Percentiles rank a stretch among this genome's conserved stretches.
Conservation (phyloP, 2,113 vertebrate genomes). For the Oncorhynchus mykiss region DNA sequence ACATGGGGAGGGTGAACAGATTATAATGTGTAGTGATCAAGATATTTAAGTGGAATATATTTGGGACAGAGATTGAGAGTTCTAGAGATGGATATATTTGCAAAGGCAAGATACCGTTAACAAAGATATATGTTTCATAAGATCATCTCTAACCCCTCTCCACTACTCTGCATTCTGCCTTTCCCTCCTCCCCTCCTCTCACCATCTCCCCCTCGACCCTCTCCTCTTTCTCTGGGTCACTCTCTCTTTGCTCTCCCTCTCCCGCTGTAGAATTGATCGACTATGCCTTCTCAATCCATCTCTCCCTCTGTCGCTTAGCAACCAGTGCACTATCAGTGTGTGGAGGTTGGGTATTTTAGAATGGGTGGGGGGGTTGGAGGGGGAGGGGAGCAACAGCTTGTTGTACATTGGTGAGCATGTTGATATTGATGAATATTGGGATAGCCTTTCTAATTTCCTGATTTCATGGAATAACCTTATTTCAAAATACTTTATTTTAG, state of each 20-base stretch:
- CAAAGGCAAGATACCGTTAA: conserved; percentile 58
- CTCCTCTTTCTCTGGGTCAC: conserved; percentile 25
- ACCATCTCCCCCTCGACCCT: conserved; percentile 50
- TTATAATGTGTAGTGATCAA: conserved; percentile 61
- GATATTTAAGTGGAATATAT: conserved; percentile 56
- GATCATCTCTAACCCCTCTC: conserved; percentile 53
- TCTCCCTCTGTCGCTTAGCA: conserved; percentile 81
- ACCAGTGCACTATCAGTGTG: conserved; percentile 78
- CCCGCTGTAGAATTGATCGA: conserved; percentile 79
- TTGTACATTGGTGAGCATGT: conserved; percentile 38
- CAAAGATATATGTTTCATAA: conserved; percentile 71
- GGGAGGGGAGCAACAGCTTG: conserved; percentile 52
- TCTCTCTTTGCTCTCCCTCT: conserved; percentile 21
- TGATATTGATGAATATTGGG: background rate
- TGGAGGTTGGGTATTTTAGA: conserved; percentile 75
- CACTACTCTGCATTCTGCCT: conserved; percentile 60
- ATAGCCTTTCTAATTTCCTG: background rate
- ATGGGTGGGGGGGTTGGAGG: conserved; percentile 59
- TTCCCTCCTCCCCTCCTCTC: conserved; percentile 44
- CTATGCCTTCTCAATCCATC: conserved; percentile 81
- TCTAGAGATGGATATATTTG: conserved; percentile 67
- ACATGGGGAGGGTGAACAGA: conserved; percentile 46
- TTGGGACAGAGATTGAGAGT: conserved; percentile 63
- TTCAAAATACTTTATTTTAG: background rate
- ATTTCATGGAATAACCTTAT: background rate